Conservation (phyloP, 1,140 invertebrate genomes). For the Hormaphis cornu region DNA sequence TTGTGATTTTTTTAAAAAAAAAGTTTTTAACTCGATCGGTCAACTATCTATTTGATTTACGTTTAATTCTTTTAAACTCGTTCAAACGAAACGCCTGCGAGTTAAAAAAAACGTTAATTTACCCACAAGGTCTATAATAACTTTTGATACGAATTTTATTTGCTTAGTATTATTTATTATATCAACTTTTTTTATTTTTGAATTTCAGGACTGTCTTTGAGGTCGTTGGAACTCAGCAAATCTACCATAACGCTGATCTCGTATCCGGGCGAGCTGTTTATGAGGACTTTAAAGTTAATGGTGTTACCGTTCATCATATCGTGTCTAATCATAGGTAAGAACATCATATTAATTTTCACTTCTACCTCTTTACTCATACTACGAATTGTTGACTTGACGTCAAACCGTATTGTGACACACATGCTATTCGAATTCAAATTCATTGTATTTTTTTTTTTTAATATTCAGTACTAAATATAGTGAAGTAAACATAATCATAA, state of each 20-base stretch:
- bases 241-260: slow-evolving; percentile 72
- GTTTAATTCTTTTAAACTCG: too few relatives aligned
- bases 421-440: background rate
- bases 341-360: background rate
- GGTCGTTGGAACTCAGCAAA: slow-evolving; percentile 55
- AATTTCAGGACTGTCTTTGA: slow-evolving; percentile 59
- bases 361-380: too few relatives aligned
- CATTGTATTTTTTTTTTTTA: background rate
- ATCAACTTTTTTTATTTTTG: slow-evolving; percentile 1
- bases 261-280: slow-evolving; percentile 85
- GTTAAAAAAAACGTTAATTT: too few relatives aligned
- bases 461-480: background rate
- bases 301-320: slow-evolving; percentile 81
- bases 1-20: too few relatives aligned
- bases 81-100: too few relatives aligned
- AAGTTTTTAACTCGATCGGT: too few relatives aligned
- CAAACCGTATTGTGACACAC: background rate
- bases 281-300: slow-evolving; percentile 78
- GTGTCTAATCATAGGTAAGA: slow-evolving; percentile 68
- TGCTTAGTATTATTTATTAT: background rate
- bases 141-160: background rate
- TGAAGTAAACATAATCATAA: too few relatives aligned
- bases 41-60: too few relatives aligned
- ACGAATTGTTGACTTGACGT: too few relatives aligned
- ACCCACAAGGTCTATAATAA: too few relatives aligned